These are phyloP conservation scores for Ctenoplectra terminalis DNA, from an alignment of 1,140 invertebrate genomes.

Conservation along the genomic window DNA sequence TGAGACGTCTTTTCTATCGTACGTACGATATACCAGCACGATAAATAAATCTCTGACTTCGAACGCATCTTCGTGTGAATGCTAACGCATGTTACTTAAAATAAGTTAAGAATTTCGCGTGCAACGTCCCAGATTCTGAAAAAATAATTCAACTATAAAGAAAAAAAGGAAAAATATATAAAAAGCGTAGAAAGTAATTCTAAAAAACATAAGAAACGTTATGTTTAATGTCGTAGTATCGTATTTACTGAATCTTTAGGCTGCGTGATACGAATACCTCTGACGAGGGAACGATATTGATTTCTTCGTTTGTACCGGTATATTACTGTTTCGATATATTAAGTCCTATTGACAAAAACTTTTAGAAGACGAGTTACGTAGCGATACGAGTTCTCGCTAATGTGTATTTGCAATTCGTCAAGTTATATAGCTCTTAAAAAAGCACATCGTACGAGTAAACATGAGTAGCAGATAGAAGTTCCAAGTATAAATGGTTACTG, in stretches of 20 bases:
- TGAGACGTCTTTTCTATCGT: background rate
- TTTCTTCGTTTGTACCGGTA: constrained; percentile 22
- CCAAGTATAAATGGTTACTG: background rate
- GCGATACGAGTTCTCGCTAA: background rate
- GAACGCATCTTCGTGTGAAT: too few species aligned
- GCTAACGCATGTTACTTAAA: background rate
- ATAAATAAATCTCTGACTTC: background rate
- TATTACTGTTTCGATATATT: background rate
- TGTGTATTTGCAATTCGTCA: background rate
- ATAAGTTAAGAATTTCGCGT: background rate
- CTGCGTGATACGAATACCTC: background rate
- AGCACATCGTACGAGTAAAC: background rate
- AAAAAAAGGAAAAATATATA: background rate
- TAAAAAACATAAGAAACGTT: background rate
- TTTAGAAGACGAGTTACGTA: background rate
- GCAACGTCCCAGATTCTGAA: background rate
- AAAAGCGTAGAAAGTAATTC: background rate
- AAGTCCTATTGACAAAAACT: background rate
- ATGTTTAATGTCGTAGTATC: background rate
- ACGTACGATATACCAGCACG: background rate
- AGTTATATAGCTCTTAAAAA: background rate
- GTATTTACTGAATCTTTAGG: background rate
- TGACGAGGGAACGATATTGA: constrained; percentile 15
- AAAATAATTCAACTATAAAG: background rate
- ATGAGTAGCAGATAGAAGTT: background rate